Percentiles rank a stretch among this genome's conserved stretches.
These are phyloP conservation scores for Aporrectodea caliginosa DNA, from an alignment of 1,140 invertebrate genomes.

Conservation along the genomic window DNA sequence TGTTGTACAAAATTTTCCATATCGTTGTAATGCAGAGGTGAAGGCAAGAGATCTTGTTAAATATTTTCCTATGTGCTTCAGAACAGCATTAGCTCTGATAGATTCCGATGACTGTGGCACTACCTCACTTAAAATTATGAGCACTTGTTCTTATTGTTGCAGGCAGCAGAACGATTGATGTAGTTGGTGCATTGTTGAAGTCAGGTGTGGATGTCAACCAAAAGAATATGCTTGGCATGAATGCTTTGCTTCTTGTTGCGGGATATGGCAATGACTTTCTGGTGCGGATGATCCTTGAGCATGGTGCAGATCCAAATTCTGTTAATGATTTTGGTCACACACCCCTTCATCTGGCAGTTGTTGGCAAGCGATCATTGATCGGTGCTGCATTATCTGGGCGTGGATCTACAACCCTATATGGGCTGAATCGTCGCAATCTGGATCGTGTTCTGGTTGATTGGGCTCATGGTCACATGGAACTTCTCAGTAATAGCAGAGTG, in stretches of 20 bases:
- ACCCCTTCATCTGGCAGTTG: slow-evolving; percentile 29
- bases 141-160: too few relatives aligned
- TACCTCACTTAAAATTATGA: too few relatives aligned
- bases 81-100: too few relatives aligned
- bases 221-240: slow-evolving; percentile 35
- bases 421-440: slow-evolving; percentile 25
- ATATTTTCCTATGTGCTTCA: too few relatives aligned
- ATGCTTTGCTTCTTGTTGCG: slow-evolving; percentile 31
- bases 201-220: slow-evolving; percentile 31
- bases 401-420: not conserved
- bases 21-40: too few relatives aligned
- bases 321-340: slow-evolving; percentile 33
- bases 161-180: slow-evolving; percentile 29
- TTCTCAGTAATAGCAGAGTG: not conserved
- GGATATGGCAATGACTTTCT: slow-evolving; percentile 32
- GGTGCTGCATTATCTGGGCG: slow-evolving; percentile 17
- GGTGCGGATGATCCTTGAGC: slow-evolving; percentile 29
- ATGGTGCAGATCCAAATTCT: slow-evolving; percentile 29
- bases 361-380: slow-evolving; percentile 30
- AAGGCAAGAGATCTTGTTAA: too few relatives aligned
- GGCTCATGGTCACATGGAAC: slow-evolving; percentile 11
- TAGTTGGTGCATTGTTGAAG: slow-evolving; percentile 23
- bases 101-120: too few relatives aligned
- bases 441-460: slow-evolving; percentile 20
- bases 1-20: too few relatives aligned